A percentile compares a stretch with the other conserved stretches of the same genome.
Conservation (phyloP, 2,888 invertebrate genomes). For the Druceiella hillmani region DNA sequence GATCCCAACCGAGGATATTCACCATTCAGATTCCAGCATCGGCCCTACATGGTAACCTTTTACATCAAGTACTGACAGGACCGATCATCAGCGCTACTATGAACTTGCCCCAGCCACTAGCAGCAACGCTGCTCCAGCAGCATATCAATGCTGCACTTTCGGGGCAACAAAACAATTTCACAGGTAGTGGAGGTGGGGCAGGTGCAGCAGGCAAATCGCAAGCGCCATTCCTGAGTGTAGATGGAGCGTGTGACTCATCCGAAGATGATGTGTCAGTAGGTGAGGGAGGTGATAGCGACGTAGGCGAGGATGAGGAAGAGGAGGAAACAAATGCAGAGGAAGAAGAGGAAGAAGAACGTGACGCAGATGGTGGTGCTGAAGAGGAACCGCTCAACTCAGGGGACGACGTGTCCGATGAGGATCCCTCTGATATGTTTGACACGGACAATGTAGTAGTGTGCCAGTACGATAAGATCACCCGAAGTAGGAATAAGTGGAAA, state of each 20-base stretch:
- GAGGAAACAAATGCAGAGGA: conserved; percentile 59
- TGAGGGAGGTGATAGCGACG: conserved; percentile 55
- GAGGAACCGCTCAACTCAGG: conserved; percentile 94
- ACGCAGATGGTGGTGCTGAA: conserved; percentile 54
- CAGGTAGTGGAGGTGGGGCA: conserved; percentile 45
- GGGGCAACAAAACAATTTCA: conserved; percentile 44
- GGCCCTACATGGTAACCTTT: conserved; percentile 67
- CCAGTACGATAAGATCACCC: conserved; percentile 99
- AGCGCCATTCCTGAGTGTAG: conserved; percentile 45
- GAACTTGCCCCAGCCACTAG: conserved; percentile 75
- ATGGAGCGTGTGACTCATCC: conserved; percentile 64
- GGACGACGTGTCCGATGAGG: conserved; percentile 97
- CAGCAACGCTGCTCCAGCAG: conserved; percentile 79
- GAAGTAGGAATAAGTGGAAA: conserved; percentile 99
- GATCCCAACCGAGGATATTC: conserved; percentile 66
- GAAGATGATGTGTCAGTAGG: conserved; percentile 77
- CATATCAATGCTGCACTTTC: conserved; percentile 78
- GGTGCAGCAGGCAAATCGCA: conserved; percentile 32
- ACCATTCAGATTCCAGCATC: conserved; percentile 90
- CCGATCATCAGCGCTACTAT: conserved; percentile 87
- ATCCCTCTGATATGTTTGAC: conserved; percentile 92
- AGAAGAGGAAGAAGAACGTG: conserved; percentile 66
- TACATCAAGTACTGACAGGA: conserved; percentile 72
- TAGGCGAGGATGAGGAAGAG: conserved; percentile 74
- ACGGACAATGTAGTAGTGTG: conserved; percentile 99